Conservation (phyloP, 2,797 vertebrate genomes). For the Argyrosomus regius region DNA sequence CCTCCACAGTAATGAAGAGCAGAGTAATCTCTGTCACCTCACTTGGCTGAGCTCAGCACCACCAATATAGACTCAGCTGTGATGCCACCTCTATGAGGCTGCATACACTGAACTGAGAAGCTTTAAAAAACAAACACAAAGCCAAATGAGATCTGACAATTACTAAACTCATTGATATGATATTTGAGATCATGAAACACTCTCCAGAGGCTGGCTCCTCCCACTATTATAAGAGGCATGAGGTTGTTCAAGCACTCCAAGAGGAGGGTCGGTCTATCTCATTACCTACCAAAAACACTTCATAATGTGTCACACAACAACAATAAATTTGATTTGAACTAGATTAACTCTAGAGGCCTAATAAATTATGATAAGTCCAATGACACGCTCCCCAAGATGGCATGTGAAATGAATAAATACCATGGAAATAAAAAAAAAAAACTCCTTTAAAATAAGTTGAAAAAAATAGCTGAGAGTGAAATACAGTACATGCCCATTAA, state of each 20-base stretch:
- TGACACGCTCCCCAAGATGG: neutral
- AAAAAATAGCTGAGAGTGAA: neutral
- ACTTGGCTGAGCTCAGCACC: conserved; percentile 71
- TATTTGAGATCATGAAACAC: conserved; percentile 35
- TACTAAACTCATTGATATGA: conserved; percentile 35
- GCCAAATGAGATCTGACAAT: conserved; percentile 22
- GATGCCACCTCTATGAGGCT: conserved; percentile 42
- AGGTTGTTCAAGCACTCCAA: neutral
- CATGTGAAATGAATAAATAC: neutral
- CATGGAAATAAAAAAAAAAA: neutral
- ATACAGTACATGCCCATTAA: neutral
- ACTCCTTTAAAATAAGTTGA: neutral
- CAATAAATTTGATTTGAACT: conserved; percentile 2
- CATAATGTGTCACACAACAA: conserved; percentile 35
- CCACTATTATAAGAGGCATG: neutral
- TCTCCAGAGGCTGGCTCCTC: conserved; percentile 18
- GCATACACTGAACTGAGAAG: conserved; percentile 19
- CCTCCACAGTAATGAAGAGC: conserved; percentile 54
- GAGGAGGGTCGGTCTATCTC: neutral
- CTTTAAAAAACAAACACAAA: conserved; percentile 36
- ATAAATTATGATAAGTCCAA: neutral
- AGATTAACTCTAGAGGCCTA: neutral
- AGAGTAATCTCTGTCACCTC: conserved; percentile 71
- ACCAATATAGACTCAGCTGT: conserved; percentile 76
- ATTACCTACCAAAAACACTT: conserved; percentile 28